Conservation (phyloP, 2,797 vertebrate species). For the Tachyglossus aculeatus region DNA sequence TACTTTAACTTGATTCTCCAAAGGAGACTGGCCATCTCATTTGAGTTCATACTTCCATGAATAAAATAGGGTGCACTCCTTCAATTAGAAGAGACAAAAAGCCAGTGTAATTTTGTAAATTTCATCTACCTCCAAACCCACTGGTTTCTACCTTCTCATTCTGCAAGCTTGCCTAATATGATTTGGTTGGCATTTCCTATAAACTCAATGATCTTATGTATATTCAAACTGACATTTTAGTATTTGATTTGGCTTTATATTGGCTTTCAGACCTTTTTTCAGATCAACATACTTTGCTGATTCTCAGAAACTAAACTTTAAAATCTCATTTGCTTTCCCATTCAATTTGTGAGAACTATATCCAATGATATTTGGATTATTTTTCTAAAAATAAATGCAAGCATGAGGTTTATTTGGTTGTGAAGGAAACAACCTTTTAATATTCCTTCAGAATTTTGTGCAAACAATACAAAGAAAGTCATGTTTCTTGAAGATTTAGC, state of each 20-base stretch:
- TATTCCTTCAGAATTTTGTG: neutral
- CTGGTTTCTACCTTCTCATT: neutral
- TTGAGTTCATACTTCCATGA: too few relatives aligned
- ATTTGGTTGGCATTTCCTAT: neutral
- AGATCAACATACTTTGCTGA: neutral
- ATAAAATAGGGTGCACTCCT: too few relatives aligned
- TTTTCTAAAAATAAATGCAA: conserved; percentile 6
- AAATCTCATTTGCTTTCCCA: conserved; percentile 10
- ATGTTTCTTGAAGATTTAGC: neutral
- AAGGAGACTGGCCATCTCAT: too few relatives aligned
- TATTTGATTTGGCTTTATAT: conserved; percentile 23
- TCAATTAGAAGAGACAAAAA: too few relatives aligned
- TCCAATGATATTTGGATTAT: neutral
- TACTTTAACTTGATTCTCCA: too few relatives aligned
- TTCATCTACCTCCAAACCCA: neutral
- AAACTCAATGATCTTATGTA: neutral
- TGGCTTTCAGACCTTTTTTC: conserved; percentile 28
- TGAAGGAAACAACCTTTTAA: neutral
- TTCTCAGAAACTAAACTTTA: conserved; percentile 42
- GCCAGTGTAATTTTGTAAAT: neutral
- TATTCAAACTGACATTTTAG: neutral
- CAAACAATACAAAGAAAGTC: neutral
- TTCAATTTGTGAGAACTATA: neutral
- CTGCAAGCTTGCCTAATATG: conserved; percentile 29
- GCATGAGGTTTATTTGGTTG: neutral